phyloP scores from a whole-genome alignment of 2,888 invertebrate species.

The Drosophila neotestacea region DNA sequence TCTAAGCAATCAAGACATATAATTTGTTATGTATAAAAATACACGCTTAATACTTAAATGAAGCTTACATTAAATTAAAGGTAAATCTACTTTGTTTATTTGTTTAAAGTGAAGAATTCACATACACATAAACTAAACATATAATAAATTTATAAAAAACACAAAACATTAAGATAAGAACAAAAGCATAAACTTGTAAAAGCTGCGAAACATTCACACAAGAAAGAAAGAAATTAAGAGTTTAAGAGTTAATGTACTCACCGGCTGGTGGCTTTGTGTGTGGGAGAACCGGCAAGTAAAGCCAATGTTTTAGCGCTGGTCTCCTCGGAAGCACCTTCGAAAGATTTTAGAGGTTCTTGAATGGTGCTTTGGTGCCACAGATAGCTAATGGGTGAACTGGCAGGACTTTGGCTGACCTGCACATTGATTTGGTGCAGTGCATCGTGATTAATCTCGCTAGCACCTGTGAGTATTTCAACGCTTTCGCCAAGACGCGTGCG shows the following conservation, averaged over 20 bases:
- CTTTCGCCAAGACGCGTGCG: slow-evolving; percentile 83
- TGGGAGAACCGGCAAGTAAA: slow-evolving; percentile 60
- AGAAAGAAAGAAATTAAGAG: slow-evolving; percentile 12
- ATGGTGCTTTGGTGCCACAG: slow-evolving; percentile 86
- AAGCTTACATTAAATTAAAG: neutral
- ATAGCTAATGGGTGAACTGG: slow-evolving; percentile 86
- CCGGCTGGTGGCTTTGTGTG: slow-evolving; percentile 70
- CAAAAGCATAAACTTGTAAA: neutral
- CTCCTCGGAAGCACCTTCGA: slow-evolving; percentile 70
- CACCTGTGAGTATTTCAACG: slow-evolving; percentile 83
- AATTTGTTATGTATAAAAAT: too few species aligned
- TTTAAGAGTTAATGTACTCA: slow-evolving; percentile 56
- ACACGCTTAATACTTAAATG: neutral
- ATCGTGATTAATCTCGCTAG: slow-evolving; percentile 78
- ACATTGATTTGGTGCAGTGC: slow-evolving; percentile 59
- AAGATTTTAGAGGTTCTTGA: slow-evolving; percentile 83
- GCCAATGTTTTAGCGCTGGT: slow-evolving; percentile 45
- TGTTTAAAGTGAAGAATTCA: slow-evolving; percentile 19
- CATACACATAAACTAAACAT: slow-evolving; percentile 7
- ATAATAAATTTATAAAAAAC: neutral
- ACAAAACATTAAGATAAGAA: neutral
- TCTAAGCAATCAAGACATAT: too few species aligned
- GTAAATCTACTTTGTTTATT: slow-evolving; percentile 1
- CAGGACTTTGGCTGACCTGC: slow-evolving; percentile 78
- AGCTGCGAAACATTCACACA: slow-evolving; percentile 29